phyloP scores from a whole-genome alignment of 2,113 vertebrate genomes.

The Vulpes vulpes region DNA sequence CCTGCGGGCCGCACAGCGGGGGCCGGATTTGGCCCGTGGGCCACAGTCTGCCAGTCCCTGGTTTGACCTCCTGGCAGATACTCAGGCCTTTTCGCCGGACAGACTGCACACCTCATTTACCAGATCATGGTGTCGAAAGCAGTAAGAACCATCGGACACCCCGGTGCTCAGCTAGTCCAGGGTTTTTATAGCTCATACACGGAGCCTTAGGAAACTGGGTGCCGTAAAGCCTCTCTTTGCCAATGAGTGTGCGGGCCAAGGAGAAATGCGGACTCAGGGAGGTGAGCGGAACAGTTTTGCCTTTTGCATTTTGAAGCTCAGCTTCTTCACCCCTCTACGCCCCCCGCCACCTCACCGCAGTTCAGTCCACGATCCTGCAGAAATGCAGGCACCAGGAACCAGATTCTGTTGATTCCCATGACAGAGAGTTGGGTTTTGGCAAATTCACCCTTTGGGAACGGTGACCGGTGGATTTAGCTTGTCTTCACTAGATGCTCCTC shows the following conservation, averaged over 20 bases:
- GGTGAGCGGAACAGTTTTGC: constrained; percentile 45
- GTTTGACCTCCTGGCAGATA: background rate
- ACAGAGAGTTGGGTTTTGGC: background rate
- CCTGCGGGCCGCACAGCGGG: background rate
- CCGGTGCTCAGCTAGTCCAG: constrained; percentile 62
- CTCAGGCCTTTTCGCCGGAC: constrained; percentile 66
- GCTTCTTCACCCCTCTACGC: background rate
- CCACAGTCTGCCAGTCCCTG: background rate
- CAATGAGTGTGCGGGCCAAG: constrained; percentile 53
- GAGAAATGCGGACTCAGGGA: constrained; percentile 5
- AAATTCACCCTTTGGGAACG: constrained; percentile 17
- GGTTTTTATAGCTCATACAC: constrained; percentile 69
- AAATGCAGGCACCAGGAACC: background rate
- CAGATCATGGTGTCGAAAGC: constrained; percentile 72
- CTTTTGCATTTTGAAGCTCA: constrained; percentile 58
- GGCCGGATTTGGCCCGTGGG: background rate
- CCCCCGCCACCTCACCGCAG: background rate
- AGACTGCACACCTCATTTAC: constrained; percentile 63
- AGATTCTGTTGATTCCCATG: constrained; percentile 2
- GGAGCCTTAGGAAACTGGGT: constrained; percentile 46
- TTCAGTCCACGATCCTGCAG: background rate
- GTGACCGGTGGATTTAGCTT: background rate
- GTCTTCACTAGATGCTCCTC: background rate
- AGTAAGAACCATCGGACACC: constrained; percentile 66
- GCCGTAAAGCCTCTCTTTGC: constrained; percentile 65